Base-by-base conservation (phyloP, 2,888 invertebrate genomes). In the Leptinotarsa tumamoca region DNA sequence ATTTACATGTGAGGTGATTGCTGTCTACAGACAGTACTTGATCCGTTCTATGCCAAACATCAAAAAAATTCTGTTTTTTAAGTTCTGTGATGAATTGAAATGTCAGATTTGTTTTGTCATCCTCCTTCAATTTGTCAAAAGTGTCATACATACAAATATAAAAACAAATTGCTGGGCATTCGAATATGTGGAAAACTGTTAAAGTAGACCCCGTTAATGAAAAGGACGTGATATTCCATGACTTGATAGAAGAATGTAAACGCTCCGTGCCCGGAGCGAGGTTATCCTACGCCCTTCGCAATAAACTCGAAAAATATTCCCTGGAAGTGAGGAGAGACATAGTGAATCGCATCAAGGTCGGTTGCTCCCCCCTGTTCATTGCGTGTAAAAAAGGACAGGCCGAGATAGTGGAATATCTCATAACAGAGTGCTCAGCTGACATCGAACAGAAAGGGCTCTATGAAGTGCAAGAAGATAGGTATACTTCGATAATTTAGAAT, bases 381-480 rank as follows among this genome's bases (percentile, higher is more conserved):
- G 94, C 94, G 7, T 92, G 93, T 86, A 93, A 94, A 89, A 92
- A 94, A 84, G 96, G 96, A 70, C 94, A 95, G 88, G 92, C 93
- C 18, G 94, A 95, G 88, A 93, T 96, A 78, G 96, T 94, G 14
- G 95, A 96, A 87, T 97, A 96, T 89, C 91, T 98, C 56, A 92
- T 97, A 80, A 92, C 92, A 74, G 92, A 93, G 74, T 97, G 97
- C 88, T 91, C 91, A 84, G 96, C 96, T 1, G 94, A 95, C 85
- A 91, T 96, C 21, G 97, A 98, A 89, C 96, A 96, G 88, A 91
- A 93, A 83, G 97, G 97, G 56, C 90, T 93, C 78, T 96, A 94
- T 87, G 95, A 96, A 90, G 95, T 95, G 67, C 92, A 94, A 14
- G 95, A 95, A 87, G 97, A 96, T 86, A 92, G 92, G 86, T 90